Conservation (phyloP, 92 coral and sea anemone species). For the Micromussa lordhowensis region DNA sequence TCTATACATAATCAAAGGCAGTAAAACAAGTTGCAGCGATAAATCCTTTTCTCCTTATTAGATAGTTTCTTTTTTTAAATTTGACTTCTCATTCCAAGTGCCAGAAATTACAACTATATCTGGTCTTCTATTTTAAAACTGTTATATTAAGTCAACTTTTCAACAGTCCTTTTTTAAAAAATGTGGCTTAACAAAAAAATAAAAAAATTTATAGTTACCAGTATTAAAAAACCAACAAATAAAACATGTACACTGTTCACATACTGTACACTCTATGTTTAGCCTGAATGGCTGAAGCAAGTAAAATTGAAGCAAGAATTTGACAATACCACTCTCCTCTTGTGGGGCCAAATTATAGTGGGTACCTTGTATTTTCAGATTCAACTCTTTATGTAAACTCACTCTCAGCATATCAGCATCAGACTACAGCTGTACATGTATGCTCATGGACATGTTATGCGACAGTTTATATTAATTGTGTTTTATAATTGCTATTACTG, state of each 20-base stretch:
- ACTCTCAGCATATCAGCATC: neutral
- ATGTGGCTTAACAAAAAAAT: too few relatives aligned
- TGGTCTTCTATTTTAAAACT: neutral
- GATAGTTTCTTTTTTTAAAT: neutral
- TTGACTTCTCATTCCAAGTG: neutral
- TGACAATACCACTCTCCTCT: neutral
- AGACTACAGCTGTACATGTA: conserved; percentile 1
- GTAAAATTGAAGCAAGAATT: neutral
- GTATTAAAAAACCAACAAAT: neutral
- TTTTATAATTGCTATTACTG: neutral
- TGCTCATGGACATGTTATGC: neutral
- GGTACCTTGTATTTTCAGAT: neutral
- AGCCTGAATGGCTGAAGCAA: neutral
- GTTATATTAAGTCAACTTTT: neutral
- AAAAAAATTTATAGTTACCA: neutral
- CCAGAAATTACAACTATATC: neutral
- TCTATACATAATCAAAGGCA: neutral
- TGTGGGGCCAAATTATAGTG: neutral
- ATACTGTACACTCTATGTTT: neutral
- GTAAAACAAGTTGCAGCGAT: neutral
- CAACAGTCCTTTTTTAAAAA: neutral
- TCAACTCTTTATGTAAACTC: neutral
- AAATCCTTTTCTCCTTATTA: neutral
- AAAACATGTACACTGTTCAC: neutral
- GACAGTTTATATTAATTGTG: neutral